Conservation (phyloP, 2,797 vertebrate species). For the Cygnus olor region DNA sequence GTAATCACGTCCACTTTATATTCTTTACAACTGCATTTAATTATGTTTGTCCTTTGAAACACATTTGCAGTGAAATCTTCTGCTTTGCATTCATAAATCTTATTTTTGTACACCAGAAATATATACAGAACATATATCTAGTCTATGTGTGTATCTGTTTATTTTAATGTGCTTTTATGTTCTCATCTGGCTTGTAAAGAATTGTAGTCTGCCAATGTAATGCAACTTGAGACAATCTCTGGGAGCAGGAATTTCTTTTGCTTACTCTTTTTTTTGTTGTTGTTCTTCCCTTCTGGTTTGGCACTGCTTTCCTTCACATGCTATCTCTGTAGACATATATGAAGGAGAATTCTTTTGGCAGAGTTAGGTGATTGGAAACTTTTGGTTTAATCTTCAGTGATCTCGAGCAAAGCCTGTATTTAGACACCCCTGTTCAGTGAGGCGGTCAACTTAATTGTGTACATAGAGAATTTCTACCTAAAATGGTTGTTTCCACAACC, state of each 20-base stretch:
- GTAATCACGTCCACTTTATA: conserved; percentile 59
- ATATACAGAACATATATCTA: conserved; percentile 49
- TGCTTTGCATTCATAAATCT: conserved; percentile 66
- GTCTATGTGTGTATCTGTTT: conserved; percentile 67
- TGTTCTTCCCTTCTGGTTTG: conserved; percentile 1
- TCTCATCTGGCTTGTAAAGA: conserved; percentile 71
- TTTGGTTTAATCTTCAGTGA: neutral
- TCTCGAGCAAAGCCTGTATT: neutral
- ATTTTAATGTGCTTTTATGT: conserved; percentile 65
- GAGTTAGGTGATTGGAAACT: conserved; percentile 12
- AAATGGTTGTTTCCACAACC: conserved; percentile 24
- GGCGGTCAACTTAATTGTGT: neutral
- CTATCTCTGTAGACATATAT: neutral
- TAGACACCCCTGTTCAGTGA: neutral
- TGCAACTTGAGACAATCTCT: conserved; percentile 66
- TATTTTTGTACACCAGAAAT: conserved; percentile 58
- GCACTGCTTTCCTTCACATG: conserved; percentile 1
- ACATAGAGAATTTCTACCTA: neutral
- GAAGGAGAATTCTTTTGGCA: conserved; percentile 33
- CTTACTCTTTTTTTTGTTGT: neutral
- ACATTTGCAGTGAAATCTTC: conserved; percentile 70
- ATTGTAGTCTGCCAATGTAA: conserved; percentile 56
- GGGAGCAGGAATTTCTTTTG: conserved; percentile 52
- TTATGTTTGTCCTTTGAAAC: conserved; percentile 75
- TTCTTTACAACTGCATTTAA: conserved; percentile 73